Percentiles rank a stretch among this genome's conserved stretches.
Evolutionary conservation across 2,888 invertebrate species (phyloP).

Genomic region (Spisula subtruncata): DNA sequence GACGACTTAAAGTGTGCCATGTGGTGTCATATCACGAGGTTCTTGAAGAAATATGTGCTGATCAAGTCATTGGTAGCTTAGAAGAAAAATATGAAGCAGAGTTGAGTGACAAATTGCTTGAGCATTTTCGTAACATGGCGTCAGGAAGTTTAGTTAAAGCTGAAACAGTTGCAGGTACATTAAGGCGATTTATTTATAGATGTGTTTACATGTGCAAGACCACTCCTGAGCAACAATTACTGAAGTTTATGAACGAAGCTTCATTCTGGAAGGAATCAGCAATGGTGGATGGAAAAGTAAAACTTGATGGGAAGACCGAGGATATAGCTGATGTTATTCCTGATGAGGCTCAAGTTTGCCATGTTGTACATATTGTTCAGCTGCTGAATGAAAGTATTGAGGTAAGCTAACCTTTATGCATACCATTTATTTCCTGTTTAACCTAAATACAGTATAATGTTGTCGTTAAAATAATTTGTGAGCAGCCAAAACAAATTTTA

Average conservation of each 20-base stretch:
- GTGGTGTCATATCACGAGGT: slow-evolving; percentile 67
- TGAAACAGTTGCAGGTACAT: slow-evolving; percentile 54
- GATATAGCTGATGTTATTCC: slow-evolving; percentile 58
- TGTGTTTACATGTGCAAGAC: slow-evolving; percentile 64
- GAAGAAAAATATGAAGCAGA: slow-evolving; percentile 56
- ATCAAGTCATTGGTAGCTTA: slow-evolving; percentile 65
- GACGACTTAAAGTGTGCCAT: slow-evolving; percentile 70
- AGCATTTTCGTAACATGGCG: slow-evolving; percentile 46
- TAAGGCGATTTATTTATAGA: slow-evolving; percentile 72
- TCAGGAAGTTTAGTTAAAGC: slow-evolving; percentile 32
- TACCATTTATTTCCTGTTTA: too few relatives aligned
- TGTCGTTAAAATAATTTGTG: too few relatives aligned
- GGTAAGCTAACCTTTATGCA: slow-evolving; percentile 26
- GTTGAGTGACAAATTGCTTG: slow-evolving; percentile 54
- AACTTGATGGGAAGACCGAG: slow-evolving; percentile 39
- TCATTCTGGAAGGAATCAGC: slow-evolving; percentile 70
- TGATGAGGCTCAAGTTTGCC: slow-evolving; percentile 41
- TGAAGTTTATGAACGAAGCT: slow-evolving; percentile 61
- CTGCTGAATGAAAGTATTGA: slow-evolving; percentile 39
- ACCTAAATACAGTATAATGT: too few relatives aligned
- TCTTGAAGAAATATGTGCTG: slow-evolving; percentile 71
- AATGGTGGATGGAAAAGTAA: slow-evolving; percentile 38
- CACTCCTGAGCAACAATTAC: slow-evolving; percentile 48
- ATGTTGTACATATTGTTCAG: slow-evolving; percentile 39
- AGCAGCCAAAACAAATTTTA: too few relatives aligned